Conservation (phyloP, 2,113 vertebrate genomes). For the Eudyptes chrysolophus region DNA sequence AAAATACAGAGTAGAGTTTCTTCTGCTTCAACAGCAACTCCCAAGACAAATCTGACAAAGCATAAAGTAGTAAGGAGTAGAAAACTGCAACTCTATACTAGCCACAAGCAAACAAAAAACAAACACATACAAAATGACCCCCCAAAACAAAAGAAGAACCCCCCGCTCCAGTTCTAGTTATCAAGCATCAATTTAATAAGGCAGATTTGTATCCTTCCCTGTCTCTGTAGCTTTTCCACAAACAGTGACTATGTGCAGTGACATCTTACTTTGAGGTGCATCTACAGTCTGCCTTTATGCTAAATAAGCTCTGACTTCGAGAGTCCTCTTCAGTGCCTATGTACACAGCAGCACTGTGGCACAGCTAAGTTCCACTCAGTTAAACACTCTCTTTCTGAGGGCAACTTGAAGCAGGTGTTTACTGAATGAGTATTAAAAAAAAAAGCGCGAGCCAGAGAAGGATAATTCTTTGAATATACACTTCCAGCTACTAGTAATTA, state of each 20-base stretch:
- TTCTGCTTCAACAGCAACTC: background rate
- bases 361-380: background rate
- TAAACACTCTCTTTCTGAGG: background rate
- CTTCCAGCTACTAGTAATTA: background rate
- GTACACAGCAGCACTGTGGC: background rate
- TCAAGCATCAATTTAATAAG: background rate
- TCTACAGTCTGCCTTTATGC: background rate
- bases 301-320: background rate
- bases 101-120: background rate
- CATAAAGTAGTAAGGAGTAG: background rate
- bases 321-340: background rate
- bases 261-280: background rate
- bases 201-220: background rate
- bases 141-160: background rate
- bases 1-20: background rate
- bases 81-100: background rate
- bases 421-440: background rate
- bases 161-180: background rate
- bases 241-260: background rate
- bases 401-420: background rate
- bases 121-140: background rate
- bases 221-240: background rate
- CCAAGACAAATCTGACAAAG: background rate
- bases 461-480: background rate
- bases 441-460: rapidly evolving